Percentiles rank a stretch among this genome's conserved stretches.
phyloP scores from a whole-genome alignment of 2,113 vertebrate species.

The Bothrops jararaca region DNA sequence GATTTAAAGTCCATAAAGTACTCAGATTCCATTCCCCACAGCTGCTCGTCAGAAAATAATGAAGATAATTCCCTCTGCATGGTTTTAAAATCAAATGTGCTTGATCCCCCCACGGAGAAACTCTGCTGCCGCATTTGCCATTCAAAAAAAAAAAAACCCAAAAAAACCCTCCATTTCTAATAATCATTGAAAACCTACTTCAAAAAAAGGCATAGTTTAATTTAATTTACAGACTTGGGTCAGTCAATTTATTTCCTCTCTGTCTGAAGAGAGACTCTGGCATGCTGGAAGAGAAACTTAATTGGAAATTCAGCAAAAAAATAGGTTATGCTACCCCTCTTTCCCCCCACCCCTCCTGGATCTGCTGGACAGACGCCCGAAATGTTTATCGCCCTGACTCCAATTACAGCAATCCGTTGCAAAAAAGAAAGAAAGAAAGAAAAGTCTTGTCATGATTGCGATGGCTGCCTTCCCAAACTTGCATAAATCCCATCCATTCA shows the following conservation, averaged over 20 bases:
- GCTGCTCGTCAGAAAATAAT: background rate
- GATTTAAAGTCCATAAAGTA: background rate
- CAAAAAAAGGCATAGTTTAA: background rate
- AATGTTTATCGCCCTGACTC: background rate
- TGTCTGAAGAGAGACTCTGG: background rate
- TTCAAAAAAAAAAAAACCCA: background rate
- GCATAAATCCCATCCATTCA: accelerated
- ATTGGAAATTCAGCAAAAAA: background rate
- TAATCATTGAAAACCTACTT: background rate
- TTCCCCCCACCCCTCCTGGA: background rate
- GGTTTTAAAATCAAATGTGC: background rate
- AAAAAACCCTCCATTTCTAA: background rate
- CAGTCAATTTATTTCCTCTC: background rate
- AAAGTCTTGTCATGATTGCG: background rate
- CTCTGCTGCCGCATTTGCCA: background rate
- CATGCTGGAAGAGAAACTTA: background rate
- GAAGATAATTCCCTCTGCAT: background rate
- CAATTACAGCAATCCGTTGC: background rate
- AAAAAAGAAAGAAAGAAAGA: background rate
- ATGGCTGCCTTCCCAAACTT: background rate
- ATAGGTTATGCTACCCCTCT: background rate
- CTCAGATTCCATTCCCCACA: background rate
- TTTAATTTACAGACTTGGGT: background rate
- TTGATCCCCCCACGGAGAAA: background rate
- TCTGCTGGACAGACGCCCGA: background rate